A percentile compares a stretch with the other conserved stretches of the same genome.
Conservation (phyloP, 2,797 vertebrate genomes). For the Sebastes steindachneri region DNA sequence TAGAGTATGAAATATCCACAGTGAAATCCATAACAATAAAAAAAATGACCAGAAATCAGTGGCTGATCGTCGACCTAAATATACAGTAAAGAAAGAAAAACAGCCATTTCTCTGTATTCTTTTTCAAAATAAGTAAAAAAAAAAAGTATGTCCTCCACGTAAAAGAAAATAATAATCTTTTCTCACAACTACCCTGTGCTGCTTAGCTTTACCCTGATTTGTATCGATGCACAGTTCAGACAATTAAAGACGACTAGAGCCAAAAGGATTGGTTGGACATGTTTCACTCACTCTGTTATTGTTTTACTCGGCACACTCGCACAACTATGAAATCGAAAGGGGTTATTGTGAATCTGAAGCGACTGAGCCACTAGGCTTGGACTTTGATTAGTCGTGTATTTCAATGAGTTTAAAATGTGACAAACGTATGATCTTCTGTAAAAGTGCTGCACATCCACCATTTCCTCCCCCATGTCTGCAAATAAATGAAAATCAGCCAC, state of each 20-base stretch:
- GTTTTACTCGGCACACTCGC: background rate
- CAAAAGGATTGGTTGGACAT: background rate
- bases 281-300: background rate
- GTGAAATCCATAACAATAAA: background rate
- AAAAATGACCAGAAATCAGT: background rate
- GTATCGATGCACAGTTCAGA: background rate
- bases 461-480: background rate
- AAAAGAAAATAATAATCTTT: background rate
- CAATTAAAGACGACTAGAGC: background rate
- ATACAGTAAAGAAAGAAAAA: background rate
- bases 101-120: background rate
- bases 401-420: background rate
- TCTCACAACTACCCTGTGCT: background rate
- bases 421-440: background rate
- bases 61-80: background rate
- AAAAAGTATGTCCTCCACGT: background rate
- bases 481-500: slow-evolving; percentile 32
- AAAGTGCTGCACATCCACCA: background rate
- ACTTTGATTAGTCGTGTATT: background rate
- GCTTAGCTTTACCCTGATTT: background rate
- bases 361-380: background rate
- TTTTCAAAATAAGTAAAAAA: background rate
- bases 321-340: background rate
- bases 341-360: background rate
- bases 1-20: background rate